Percentiles rank a stretch among this genome's conserved stretches.
These are phyloP conservation scores for Pteropus alecto DNA, from an alignment of 2,113 vertebrate genomes.

Conservation along the genomic window DNA sequence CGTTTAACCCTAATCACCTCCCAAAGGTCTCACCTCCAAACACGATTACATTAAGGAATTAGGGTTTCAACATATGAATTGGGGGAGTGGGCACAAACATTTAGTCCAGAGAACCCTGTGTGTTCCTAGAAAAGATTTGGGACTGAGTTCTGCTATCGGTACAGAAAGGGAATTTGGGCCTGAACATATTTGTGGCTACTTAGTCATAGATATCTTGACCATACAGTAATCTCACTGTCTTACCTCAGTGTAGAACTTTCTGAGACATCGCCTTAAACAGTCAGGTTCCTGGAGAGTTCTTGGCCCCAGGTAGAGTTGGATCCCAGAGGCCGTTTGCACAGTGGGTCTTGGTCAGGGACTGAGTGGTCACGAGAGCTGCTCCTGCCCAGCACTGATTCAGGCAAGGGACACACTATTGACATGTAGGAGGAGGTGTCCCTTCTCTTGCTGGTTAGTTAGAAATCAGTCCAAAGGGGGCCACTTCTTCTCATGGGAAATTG, in stretches of 20 bases:
- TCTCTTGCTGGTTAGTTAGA: background rate
- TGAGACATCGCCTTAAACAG: fast-evolving
- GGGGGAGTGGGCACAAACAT: background rate
- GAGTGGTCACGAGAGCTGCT: background rate
- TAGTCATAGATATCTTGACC: no score
- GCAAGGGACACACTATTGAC: background rate
- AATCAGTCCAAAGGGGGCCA: background rate
- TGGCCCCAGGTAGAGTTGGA: background rate
- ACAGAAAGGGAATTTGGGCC: background rate
- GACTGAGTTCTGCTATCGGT: background rate
- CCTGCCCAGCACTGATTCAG: background rate
- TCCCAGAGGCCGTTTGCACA: fast-evolving
- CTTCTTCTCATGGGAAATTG: background rate
- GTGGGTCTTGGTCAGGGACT: background rate
- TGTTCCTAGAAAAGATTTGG: background rate
- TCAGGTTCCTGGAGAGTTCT: background rate
- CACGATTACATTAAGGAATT: background rate
- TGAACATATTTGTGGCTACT: background rate
- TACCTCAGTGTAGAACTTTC: background rate
- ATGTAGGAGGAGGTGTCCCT: background rate
- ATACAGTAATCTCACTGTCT: background rate
- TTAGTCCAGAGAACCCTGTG: background rate
- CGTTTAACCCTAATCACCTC: background rate
- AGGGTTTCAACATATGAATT: background rate
- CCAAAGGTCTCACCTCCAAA: background rate